phyloP scores from a whole-genome alignment of 2,888 invertebrate species.

The Cryptocephalus moraei region DNA sequence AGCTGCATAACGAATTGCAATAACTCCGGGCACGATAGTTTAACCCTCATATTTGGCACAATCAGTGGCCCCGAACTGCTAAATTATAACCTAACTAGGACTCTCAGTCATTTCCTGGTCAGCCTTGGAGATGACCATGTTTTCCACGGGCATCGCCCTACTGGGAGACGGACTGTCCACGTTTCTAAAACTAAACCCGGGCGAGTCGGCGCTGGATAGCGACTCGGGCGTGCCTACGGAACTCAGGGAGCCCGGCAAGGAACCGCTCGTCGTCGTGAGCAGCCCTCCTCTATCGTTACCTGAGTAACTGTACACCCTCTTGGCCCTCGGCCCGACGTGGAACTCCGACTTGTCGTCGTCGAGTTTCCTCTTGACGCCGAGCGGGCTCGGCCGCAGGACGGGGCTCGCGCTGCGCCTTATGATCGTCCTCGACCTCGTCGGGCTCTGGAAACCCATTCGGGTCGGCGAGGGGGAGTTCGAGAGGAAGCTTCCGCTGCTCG shows the following conservation, averaged over 20 bases:
- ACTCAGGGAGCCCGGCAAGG: slow-evolving; percentile 44
- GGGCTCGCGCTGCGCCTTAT: slow-evolving; percentile 62
- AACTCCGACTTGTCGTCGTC: slow-evolving; percentile 42
- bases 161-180: slow-evolving; percentile 47
- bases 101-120: slow-evolving; percentile 38
- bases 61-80: background rate
- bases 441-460: slow-evolving; percentile 42
- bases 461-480: slow-evolving; percentile 36
- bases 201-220: slow-evolving; percentile 50
- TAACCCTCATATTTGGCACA: no score
- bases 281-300: slow-evolving; percentile 32
- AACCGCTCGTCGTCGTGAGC: slow-evolving; percentile 28
- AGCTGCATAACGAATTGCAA: no score
- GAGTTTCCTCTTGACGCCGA: slow-evolving; percentile 58
- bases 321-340: slow-evolving; percentile 35
- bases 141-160: slow-evolving; percentile 29
- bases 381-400: slow-evolving; percentile 56
- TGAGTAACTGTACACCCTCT: slow-evolving; percentile 36
- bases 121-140: slow-evolving; percentile 31
- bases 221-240: slow-evolving; percentile 52
- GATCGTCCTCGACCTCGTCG: slow-evolving; percentile 60
- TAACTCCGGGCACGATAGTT: no score
- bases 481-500: slow-evolving; percentile 29
- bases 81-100: slow-evolving; percentile 29
- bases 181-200: slow-evolving; percentile 43